These are phyloP conservation scores for Aeoliscus strigatus DNA, from an alignment of 2,797 vertebrate species.

Conservation along the genomic window DNA sequence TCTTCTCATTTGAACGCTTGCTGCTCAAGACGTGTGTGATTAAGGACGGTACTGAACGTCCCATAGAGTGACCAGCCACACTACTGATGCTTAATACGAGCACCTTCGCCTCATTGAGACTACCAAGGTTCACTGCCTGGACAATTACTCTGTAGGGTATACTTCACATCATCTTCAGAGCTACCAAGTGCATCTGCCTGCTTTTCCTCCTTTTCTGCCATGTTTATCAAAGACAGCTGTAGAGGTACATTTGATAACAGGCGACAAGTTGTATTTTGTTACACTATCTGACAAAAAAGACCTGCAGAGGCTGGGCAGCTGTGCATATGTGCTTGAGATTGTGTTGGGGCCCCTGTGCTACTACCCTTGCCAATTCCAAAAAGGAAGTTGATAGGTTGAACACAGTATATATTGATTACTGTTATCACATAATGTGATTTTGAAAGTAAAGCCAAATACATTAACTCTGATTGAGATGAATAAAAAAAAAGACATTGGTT, in stretches of 20 bases:
- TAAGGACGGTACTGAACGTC: constrained; percentile 52
- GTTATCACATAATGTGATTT: constrained; percentile 72
- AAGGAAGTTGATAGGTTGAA: constrained; percentile 51
- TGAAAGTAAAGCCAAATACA: constrained; percentile 40
- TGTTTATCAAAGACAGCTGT: constrained; percentile 36
- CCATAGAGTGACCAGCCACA: constrained; percentile 37
- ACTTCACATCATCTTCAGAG: constrained; percentile 48
- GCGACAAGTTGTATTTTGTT: constrained; percentile 15
- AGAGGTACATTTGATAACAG: constrained; percentile 16
- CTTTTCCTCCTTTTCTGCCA: constrained; percentile 32
- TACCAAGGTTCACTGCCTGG: constrained; percentile 49
- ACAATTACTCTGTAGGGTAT: constrained; percentile 49
- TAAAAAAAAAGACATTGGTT: constrained; percentile 77
- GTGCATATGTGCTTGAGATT: constrained; percentile 34
- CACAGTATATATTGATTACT: constrained; percentile 79
- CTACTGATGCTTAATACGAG: constrained; percentile 56
- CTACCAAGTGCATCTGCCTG: constrained; percentile 44
- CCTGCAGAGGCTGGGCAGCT: constrained; percentile 11
- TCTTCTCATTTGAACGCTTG: constrained; percentile 55
- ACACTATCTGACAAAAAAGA: too few relatives aligned
- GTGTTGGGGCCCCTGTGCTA: constrained; percentile 14
- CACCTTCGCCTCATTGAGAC: constrained; percentile 62
- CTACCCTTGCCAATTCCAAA: constrained; percentile 36
- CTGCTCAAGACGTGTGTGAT: constrained; percentile 64
- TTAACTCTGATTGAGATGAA: constrained; percentile 75